These are phyloP conservation scores for Bunonema sp. DNA, from an alignment of 2,888 invertebrate genomes.

Conservation along the genomic window DNA sequence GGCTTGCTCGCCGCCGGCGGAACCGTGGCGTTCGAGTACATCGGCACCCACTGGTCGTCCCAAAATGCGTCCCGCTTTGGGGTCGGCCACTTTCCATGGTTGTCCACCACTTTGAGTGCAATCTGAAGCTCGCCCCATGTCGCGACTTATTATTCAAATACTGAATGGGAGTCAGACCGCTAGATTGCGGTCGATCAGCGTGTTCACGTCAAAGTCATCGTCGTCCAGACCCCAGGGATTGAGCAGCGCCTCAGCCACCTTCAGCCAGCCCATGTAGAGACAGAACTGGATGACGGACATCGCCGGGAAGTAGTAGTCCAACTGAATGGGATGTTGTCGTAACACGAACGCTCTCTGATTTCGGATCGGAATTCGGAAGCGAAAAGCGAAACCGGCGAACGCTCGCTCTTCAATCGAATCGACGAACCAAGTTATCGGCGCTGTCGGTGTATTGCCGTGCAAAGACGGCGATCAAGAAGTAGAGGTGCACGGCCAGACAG, in stretches of 20 bases:
- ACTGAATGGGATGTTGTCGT: too few relatives aligned
- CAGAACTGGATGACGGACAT: conserved; percentile 30
- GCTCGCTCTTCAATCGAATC: too few relatives aligned
- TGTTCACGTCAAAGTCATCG: conserved; percentile 29
- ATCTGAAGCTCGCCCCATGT: conserved; percentile 9
- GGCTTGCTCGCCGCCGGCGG: too few relatives aligned
- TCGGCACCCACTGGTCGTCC: conserved; percentile 24
- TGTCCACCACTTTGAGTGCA: conserved; percentile 26
- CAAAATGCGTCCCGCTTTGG: conserved; percentile 21
- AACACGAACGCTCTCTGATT: too few relatives aligned
- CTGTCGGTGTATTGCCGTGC: conserved; percentile 30
- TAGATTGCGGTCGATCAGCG: conserved; percentile 24
- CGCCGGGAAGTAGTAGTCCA: conserved; percentile 23
- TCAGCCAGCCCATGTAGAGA: conserved; percentile 33
- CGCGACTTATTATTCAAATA: background rate
- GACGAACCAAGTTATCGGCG: too few relatives aligned
- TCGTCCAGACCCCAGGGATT: conserved; percentile 38
- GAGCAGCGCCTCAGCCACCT: conserved; percentile 29
- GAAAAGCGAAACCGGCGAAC: too few relatives aligned
- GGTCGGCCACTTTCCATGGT: conserved; percentile 19
- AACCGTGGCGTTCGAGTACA: conserved; percentile 14
- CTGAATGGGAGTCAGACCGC: too few relatives aligned
- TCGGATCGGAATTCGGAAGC: too few relatives aligned
- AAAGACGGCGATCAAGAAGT: conserved; percentile 33
- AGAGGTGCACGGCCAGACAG: conserved; percentile 33